These are phyloP conservation scores for Hemaris fuciformis DNA, from an alignment of 2,888 invertebrate species.

Conservation along the genomic window DNA sequence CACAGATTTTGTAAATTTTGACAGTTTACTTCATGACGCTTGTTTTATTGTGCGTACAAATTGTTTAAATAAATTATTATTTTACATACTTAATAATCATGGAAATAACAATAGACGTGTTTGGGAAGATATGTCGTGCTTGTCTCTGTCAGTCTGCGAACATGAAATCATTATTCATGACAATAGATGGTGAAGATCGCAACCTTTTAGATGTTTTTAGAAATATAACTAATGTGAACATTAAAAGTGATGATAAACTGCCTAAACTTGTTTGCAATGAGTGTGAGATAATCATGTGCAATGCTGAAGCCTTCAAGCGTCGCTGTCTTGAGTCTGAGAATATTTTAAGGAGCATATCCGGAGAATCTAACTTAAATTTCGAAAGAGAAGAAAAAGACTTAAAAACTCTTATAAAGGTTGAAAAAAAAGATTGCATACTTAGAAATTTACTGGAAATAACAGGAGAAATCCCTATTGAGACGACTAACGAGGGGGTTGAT, in stretches of 20 bases:
- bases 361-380: constrained; percentile 13
- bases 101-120: constrained; percentile 35
- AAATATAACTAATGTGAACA: constrained; percentile 52
- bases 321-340: constrained; percentile 57
- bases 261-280: constrained; percentile 65
- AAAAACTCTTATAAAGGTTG: constrained; percentile 21
- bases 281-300: constrained; percentile 52
- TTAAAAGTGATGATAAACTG: constrained; percentile 47
- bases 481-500: neutral
- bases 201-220: constrained; percentile 50
- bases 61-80: neutral
- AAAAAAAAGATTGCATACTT: constrained; percentile 8
- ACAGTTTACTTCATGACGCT: neutral
- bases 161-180: constrained; percentile 51
- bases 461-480: neutral
- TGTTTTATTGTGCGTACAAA: neutral
- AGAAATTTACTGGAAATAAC: constrained; percentile 17
- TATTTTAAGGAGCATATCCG: constrained; percentile 44
- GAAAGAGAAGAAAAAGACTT: constrained; percentile 8
- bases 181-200: constrained; percentile 42
- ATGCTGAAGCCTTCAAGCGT: constrained; percentile 60
- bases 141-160: constrained; percentile 48
- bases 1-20: too few species aligned
- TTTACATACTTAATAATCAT: constrained; percentile 24
- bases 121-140: constrained; percentile 55